A percentile compares a stretch with the other conserved stretches of the same genome.
These are phyloP conservation scores for Antigone vipio DNA, from an alignment of 2,113 vertebrate genomes.

Conservation along the genomic window DNA sequence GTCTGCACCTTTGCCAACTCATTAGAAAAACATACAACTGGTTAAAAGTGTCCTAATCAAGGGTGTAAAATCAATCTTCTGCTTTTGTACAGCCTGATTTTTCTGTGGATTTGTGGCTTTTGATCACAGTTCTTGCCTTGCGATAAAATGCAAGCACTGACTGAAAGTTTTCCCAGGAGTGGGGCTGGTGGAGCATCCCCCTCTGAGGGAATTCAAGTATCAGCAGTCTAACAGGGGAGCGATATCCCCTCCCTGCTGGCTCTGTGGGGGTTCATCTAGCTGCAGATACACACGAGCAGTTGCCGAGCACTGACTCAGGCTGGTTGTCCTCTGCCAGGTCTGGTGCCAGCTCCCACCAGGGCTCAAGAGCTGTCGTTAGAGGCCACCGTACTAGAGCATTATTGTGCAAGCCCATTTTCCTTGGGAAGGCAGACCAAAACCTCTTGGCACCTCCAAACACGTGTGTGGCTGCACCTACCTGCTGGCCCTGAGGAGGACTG, in stretches of 20 bases:
- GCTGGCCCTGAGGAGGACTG: not conserved
- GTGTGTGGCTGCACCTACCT: not conserved
- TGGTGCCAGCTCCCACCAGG: not conserved
- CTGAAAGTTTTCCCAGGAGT: not conserved
- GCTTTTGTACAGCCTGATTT: not conserved
- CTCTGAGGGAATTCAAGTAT: not conserved
- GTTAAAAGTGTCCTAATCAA: not conserved
- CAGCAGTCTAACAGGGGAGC: not conserved
- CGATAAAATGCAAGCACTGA: not conserved
- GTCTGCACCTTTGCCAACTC: not conserved
- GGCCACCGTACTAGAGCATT: not conserved
- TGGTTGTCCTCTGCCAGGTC: not conserved
- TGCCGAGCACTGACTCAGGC: not conserved
- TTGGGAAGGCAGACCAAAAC: not conserved
- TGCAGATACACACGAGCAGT: not conserved
- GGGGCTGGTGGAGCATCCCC: not conserved
- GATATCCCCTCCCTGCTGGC: rapidly evolving
- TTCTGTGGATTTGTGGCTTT: not conserved
- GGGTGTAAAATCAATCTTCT: rapidly evolving
- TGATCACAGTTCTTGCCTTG: not conserved
- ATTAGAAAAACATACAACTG: not conserved
- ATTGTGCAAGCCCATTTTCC: not conserved
- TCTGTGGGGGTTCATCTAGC: not conserved
- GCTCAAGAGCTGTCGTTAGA: not conserved
- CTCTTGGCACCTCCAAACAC: not conserved